Base-by-base conservation (phyloP, 2,113 vertebrate species). In the Triplophysa rosa region DNA sequence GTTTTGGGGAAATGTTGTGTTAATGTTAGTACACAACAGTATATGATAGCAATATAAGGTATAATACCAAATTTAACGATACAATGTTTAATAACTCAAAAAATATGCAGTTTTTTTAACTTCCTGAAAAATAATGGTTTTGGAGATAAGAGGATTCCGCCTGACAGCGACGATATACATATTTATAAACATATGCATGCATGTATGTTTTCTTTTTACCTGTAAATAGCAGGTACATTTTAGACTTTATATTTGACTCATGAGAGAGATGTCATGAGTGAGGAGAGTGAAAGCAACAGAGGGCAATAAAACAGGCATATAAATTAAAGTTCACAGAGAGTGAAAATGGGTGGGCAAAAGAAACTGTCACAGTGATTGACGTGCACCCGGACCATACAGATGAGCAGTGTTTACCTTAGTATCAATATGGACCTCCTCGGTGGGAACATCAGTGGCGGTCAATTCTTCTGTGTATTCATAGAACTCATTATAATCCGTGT, bases 381-480 rank as follows among this genome's bases (percentile, higher is more conserved):
- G 52, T 29, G 26, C 8, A 16, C 17, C 61, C 52, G 3, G 26
- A 17, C 42, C 42, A 52, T 52, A 21, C 23, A 65, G 17, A 77
- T 77, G 26, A 64, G 42, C 67, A 23, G 21, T 23, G 61, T 84
- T 95, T 97, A 98, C 97, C 96, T 98, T 94, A 61, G 92, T 93
- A 86, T 92, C 94, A 23, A 92, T 86, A 90, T 93, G 82, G 83
- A 90, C 86, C 90, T 89, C 92, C 90, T 94, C 93, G 0, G 93
- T 92, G 86, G 94, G 88, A 87, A 87, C 79, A 12, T 94, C 94
- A 91, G 93, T 91, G 90, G 94, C 91, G 86, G 91, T 91, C 92
- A 94, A 87, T 80, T 92, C 94, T 91, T 95, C 96, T 89, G 86
- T 91, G 94, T 97, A 97, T 83, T 98, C 96, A 94, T 98, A 98